A percentile compares a stretch with the other conserved stretches of the same genome.
Evolutionary conservation across 1,140 invertebrate genomes (phyloP).

Genomic region (Drosophila hydei): DNA sequence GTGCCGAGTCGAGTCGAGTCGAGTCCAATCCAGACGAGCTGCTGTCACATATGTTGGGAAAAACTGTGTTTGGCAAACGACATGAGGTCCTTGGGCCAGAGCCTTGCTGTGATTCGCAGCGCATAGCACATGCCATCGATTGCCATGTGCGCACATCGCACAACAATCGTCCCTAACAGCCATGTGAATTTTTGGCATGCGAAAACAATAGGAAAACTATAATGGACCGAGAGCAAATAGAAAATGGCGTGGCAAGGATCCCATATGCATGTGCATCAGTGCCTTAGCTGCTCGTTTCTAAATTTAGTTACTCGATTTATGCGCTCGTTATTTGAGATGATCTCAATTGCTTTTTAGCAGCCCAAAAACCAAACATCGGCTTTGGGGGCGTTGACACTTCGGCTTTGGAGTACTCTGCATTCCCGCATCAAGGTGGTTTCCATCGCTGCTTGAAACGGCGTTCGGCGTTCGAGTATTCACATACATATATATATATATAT

Average conservation of each 20-base stretch:
- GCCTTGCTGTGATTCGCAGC: constrained; percentile 50
- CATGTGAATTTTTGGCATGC: constrained; percentile 52
- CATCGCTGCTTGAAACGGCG: background rate
- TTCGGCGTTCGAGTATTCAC: no score
- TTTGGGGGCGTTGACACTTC: constrained; percentile 48
- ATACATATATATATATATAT: background rate
- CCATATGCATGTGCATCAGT: background rate
- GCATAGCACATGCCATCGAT: constrained; percentile 55
- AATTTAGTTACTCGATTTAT: constrained; percentile 49
- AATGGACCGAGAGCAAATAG: constrained; percentile 11
- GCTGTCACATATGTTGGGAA: constrained; percentile 48
- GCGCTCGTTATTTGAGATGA: constrained; percentile 35
- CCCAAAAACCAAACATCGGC: constrained; percentile 26
- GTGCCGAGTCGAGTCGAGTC: constrained; percentile 19
- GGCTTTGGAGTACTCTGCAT: constrained; percentile 26
- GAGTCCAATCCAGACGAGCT: background rate
- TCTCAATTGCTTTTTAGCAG: constrained; percentile 35
- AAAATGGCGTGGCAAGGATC: constrained; percentile 39
- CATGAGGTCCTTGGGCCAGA: constrained; percentile 41
- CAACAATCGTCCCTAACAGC: constrained; percentile 36
- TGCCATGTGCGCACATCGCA: constrained; percentile 39
- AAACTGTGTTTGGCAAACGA: constrained; percentile 15
- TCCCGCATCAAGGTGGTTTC: constrained; percentile 11
- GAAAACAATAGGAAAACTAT: constrained; percentile 20
- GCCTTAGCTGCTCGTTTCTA: constrained; percentile 11